These are phyloP conservation scores for Cydia pomonella DNA, from an alignment of 1,140 invertebrate genomes.

Conservation along the genomic window DNA sequence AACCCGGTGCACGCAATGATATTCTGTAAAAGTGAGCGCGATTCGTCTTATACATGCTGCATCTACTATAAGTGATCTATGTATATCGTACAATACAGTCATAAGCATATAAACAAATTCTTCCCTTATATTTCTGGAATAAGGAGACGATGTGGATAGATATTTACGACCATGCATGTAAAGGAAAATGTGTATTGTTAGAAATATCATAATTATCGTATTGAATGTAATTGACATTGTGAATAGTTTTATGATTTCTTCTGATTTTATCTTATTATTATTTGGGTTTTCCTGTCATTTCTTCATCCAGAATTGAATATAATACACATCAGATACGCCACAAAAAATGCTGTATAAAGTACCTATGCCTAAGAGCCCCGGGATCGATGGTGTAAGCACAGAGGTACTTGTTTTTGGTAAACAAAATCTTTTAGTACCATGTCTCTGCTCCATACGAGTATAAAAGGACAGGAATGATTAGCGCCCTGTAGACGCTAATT, in stretches of 20 bases:
- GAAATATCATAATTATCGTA: conserved; percentile 7
- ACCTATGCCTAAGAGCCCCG: no score
- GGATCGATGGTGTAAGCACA: no score
- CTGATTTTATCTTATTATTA: neutral
- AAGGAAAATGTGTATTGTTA: neutral
- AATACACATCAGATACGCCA: no score
- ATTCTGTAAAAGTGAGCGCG: no score
- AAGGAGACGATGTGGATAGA: neutral
- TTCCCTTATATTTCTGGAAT: neutral
- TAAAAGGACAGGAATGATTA: no score
- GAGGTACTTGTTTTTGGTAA: no score
- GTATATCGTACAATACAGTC: neutral
- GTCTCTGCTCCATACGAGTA: no score
- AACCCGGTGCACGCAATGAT: no score
- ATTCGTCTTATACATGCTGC: no score
- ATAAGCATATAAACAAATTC: neutral
- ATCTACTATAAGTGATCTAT: neutral
- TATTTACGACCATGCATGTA: neutral
- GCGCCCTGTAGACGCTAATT: no score
- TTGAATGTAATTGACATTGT: neutral
- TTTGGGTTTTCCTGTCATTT: neutral
- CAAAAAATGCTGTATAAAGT: no score
- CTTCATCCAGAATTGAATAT: neutral
- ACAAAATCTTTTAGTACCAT: no score
- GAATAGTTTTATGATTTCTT: neutral